Evolutionary conservation across 64 coral and sea anemone species (phyloP), one percentile per base, ranked within the genome.

Genomic region (Pocillopora verrucosa): DNA sequence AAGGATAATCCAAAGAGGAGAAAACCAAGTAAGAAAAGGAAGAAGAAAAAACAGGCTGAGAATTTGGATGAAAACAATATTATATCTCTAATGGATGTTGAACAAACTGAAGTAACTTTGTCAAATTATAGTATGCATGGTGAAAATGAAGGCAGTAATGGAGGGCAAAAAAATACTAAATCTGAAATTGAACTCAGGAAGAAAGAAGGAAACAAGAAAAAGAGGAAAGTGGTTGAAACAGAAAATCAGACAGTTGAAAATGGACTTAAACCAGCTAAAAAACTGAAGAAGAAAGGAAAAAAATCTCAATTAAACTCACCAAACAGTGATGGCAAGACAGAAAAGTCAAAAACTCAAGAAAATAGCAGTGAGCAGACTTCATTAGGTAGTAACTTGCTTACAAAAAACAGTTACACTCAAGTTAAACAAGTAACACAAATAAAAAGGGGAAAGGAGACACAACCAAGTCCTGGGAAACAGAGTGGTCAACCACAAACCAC

Each of bases 1-100:
- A 91, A 90, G 57, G 87, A 93, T 26, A 95, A 91, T 70, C 91
- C 90, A 34, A 61, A 92, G 76, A 83, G 5, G 84, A 92, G 14
- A 58, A 89, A 89, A 80, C 76, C 65, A 89, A 87, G 64, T 51
- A 79, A 83, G 76, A 88, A 96, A 30, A 19, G n/a, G 13, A 34
- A 95, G 85, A 91, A 63, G 88, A 78, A 91, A 89, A 91, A 59
- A 74, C 16, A 90, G 69, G 13, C 80, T 83, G 36, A 86, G 61
- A 73, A 87, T 60, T 56, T n/a, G 62, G 17, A 17, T 12, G 13
- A 35, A 70, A 20, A 70, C 67, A 30, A 30, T 60, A 30, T 2
- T 75, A 30, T 75, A 3, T 75, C 58, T 34, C 59, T 74, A 59
- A 6, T 74, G 12, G 2, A 45, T 51, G 7, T 38, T 24, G 67